Evolutionary conservation across 2,113 vertebrate genomes (phyloP).

Genomic region (Oncorhynchus keta): DNA sequence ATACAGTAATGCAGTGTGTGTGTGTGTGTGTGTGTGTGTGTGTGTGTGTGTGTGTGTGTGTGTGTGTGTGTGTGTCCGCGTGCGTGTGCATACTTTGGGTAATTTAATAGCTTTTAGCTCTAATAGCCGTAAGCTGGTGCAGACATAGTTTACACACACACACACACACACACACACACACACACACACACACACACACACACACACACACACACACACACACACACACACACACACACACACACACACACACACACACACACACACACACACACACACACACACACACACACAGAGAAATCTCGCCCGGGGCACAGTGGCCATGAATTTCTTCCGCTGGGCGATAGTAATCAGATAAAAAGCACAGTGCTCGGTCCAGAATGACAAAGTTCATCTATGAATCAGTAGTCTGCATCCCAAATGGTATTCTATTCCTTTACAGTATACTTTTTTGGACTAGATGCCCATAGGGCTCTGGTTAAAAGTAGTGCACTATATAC

Average conservation of each 20-base stretch:
- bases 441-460: too few relatives aligned
- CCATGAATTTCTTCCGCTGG: not conserved
- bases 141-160: not conserved
- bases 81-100: too few relatives aligned
- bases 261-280: not conserved
- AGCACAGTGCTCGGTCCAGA: not conserved
- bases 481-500: too few relatives aligned
- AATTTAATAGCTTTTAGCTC: too few relatives aligned
- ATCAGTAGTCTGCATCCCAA: too few relatives aligned
- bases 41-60: too few relatives aligned
- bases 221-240: not conserved
- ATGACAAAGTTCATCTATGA: conserved; percentile 1
- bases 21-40: too few relatives aligned
- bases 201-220: not conserved
- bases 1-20: too few relatives aligned
- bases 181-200: conserved; percentile 1
- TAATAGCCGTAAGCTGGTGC: not conserved
- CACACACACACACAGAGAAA: not conserved
- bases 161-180: not conserved
- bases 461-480: too few relatives aligned
- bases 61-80: too few relatives aligned
- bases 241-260: not conserved
- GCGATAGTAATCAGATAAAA: not conserved
- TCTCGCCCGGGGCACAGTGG: not conserved
- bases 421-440: too few relatives aligned